Conservation (phyloP, 2,888 invertebrate species). For the Griposia aprilina region DNA sequence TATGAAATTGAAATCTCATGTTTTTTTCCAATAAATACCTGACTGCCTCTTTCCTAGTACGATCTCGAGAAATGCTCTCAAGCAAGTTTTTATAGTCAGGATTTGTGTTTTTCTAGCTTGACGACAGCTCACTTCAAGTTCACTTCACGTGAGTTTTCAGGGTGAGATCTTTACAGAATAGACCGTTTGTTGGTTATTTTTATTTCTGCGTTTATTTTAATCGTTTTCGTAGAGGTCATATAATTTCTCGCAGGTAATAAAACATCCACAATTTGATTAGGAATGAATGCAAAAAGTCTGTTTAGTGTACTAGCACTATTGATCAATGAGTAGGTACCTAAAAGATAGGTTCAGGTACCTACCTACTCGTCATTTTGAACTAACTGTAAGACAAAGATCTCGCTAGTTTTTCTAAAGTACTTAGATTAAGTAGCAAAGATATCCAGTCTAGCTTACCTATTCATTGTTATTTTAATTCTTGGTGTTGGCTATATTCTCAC, state of each 20-base stretch:
- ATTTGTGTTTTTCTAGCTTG: too few species aligned
- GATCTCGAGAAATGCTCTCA: too few species aligned
- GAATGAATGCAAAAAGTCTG: constrained; percentile 2
- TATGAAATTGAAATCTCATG: too few species aligned
- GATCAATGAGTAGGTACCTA: not conserved
- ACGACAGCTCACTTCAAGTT: not conserved
- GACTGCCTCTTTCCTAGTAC: too few species aligned
- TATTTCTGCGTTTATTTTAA: not conserved
- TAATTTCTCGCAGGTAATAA: constrained; percentile 9
- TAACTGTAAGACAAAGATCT: not conserved
- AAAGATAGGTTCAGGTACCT: not conserved
- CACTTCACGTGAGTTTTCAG: not conserved
- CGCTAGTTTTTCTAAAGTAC: not conserved
- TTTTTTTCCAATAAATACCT: too few species aligned
- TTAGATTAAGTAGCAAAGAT: not conserved
- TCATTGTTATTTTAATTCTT: constrained; percentile 12
- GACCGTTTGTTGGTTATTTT: not conserved
- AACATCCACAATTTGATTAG: constrained; percentile 15
- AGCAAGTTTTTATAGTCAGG: too few species aligned
- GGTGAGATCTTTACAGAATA: not conserved
- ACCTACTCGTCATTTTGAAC: not conserved
- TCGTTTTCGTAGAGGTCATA: not conserved
- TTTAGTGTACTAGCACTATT: not conserved
- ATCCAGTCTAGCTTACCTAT: not conserved
- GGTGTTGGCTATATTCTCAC: constrained; percentile 26